A percentile compares a stretch with the other conserved stretches of the same genome.
phyloP scores from a whole-genome alignment of 92 coral and sea anemone species.

The Bergia puertoricense region DNA sequence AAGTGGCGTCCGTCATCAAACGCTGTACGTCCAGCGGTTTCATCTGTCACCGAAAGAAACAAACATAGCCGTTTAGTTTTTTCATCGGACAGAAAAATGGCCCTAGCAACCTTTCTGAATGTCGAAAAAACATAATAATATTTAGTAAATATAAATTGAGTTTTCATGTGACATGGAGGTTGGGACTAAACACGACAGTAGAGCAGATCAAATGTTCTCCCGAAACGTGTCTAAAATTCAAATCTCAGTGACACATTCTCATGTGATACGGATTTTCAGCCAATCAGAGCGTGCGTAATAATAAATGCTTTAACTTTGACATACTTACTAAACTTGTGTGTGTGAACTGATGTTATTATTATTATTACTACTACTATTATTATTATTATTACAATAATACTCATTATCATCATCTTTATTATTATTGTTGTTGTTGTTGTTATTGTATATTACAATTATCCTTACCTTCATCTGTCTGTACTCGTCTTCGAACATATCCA shows the following conservation, averaged over 20 bases:
- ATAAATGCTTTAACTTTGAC: no score
- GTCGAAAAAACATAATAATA: background rate
- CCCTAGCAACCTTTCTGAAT: background rate
- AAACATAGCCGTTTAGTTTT: background rate
- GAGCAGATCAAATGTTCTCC: background rate
- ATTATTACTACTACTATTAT: background rate
- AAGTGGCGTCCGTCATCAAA: conserved; percentile 96
- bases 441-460: background rate
- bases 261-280: no score
- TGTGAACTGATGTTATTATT: background rate
- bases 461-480: conserved; percentile 94
- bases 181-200: background rate
- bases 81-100: background rate
- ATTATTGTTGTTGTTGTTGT: background rate
- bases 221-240: no score
- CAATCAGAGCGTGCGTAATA: no score
- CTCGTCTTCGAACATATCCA: conserved; percentile 99
- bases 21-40: conserved; percentile 90
- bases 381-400: background rate
- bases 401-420: background rate
- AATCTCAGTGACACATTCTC: no score
- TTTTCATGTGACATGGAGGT: background rate
- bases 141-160: background rate
- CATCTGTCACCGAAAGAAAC: conserved; percentile 63
- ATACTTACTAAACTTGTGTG: no score